phyloP scores from a whole-genome alignment of 2,113 vertebrate species.

The Rhinichthys klamathensis region DNA sequence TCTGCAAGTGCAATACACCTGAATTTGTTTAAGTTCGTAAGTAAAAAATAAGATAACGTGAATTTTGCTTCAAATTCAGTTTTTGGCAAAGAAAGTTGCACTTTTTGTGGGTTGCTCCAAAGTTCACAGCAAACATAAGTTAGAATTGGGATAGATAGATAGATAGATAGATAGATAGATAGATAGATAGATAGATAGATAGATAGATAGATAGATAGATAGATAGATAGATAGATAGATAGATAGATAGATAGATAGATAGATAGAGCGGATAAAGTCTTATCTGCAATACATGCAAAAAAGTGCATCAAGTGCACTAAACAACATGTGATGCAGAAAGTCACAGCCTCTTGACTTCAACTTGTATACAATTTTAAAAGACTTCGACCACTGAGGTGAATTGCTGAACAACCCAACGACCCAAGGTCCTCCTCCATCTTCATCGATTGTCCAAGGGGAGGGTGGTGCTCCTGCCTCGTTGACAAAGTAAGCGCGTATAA shows the following conservation, averaged over 20 bases:
- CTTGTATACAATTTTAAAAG: neutral
- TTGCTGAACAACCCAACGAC: neutral
- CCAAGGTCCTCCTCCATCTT: neutral
- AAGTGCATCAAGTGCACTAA: neutral
- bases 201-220: no score
- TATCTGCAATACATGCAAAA: neutral
- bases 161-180: no score
- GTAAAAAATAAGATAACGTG: neutral
- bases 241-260: no score
- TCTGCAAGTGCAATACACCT: neutral
- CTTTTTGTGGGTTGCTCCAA: neutral
- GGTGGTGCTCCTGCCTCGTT: slow-evolving; percentile 26
- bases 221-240: no score
- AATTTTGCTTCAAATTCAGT: no score
- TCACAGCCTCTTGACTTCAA: neutral
- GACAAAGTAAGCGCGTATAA: slow-evolving; percentile 38
- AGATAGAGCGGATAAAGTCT: neutral
- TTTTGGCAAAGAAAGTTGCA: neutral
- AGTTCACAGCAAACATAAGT: neutral
- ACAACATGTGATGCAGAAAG: neutral
- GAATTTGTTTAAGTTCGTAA: neutral
- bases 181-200: no score
- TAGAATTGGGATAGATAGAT: no score
- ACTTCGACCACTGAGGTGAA: neutral
- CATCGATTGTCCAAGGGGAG: slow-evolving; percentile 35